A percentile compares a stretch with the other conserved stretches of the same genome.
Conservation (phyloP, 1,140 invertebrate genomes). For the Polypedilum pembai region DNA sequence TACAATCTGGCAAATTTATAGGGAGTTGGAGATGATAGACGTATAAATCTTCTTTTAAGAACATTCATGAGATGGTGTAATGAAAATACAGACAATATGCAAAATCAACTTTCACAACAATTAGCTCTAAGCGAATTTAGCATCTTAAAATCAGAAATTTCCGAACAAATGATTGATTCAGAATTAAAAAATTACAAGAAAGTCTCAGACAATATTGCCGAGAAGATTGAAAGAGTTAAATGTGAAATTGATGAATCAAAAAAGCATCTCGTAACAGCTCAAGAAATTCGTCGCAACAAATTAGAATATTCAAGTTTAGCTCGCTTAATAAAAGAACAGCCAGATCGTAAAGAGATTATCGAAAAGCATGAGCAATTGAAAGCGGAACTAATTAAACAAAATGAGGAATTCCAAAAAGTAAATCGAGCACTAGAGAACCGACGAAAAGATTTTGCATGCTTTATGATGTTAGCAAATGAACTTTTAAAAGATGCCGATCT, state of each 20-base stretch:
- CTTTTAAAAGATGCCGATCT: background rate
- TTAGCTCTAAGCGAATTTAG: conserved; percentile 82
- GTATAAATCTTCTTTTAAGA: conserved; percentile 78
- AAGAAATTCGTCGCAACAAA: conserved; percentile 76
- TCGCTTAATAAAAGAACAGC: conserved; percentile 81
- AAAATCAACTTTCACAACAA: conserved; percentile 64
- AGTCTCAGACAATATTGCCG: conserved; percentile 66
- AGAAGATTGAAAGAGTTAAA: conserved; percentile 66
- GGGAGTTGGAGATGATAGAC: conserved; percentile 86
- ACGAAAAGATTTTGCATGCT: conserved; percentile 20
- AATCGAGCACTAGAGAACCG: background rate
- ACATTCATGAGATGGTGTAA: conserved; percentile 84
- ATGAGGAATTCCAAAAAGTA: background rate
- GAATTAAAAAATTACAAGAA: conserved; percentile 79
- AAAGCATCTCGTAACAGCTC: conserved; percentile 66
- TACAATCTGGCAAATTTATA: background rate
- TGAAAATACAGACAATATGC: conserved; percentile 63
- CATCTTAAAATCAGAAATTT: conserved; percentile 72
- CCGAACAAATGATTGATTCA: conserved; percentile 70
- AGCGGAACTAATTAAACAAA: conserved; percentile 52
- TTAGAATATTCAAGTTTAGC: conserved; percentile 90
- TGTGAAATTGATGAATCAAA: conserved; percentile 67
- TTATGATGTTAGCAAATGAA: background rate
- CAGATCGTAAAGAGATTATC: conserved; percentile 77
- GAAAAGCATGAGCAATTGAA: conserved; percentile 64